Evolutionary conservation across 2,797 vertebrate species (phyloP).

Genomic region (Coluber constrictor): DNA sequence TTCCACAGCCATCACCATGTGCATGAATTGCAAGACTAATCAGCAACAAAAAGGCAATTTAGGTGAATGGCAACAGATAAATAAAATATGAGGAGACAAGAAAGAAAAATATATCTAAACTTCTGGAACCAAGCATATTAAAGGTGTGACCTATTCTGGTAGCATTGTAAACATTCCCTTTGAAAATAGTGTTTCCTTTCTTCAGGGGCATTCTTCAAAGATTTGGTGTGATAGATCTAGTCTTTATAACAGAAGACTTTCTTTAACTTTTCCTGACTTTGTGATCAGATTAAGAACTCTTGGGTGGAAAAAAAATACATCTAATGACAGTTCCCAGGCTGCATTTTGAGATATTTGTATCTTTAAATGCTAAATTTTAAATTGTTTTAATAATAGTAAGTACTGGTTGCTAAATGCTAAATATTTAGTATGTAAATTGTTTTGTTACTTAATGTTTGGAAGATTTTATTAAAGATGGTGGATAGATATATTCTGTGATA

Average conservation of each 20-base stretch:
- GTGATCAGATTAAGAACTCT: neutral
- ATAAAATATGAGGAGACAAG: constrained; percentile 48
- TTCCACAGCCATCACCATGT: constrained; percentile 57
- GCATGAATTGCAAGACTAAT: constrained; percentile 63
- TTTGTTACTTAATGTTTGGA: neutral
- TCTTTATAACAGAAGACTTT: neutral
- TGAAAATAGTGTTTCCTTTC: neutral
- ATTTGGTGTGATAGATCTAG: neutral
- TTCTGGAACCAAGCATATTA: constrained; percentile 42
- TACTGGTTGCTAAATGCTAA: neutral
- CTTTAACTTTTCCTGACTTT: neutral
- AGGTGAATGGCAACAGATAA: constrained; percentile 51
- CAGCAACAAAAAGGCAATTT: constrained; percentile 46
- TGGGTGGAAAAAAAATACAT: neutral
- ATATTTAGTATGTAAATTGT: neutral
- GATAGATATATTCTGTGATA: neutral
- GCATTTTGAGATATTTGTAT: neutral
- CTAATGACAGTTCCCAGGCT: neutral
- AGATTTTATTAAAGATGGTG: neutral
- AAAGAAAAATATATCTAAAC: constrained; percentile 55
- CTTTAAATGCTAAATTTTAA: neutral
- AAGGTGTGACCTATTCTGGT: constrained; percentile 28
- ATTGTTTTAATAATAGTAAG: neutral
- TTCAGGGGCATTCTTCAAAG: neutral
- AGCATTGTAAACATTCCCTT: constrained; percentile 22